Evolutionary conservation across 1,140 invertebrate species (phyloP).

Genomic region (Anoplophora glabripennis): DNA sequence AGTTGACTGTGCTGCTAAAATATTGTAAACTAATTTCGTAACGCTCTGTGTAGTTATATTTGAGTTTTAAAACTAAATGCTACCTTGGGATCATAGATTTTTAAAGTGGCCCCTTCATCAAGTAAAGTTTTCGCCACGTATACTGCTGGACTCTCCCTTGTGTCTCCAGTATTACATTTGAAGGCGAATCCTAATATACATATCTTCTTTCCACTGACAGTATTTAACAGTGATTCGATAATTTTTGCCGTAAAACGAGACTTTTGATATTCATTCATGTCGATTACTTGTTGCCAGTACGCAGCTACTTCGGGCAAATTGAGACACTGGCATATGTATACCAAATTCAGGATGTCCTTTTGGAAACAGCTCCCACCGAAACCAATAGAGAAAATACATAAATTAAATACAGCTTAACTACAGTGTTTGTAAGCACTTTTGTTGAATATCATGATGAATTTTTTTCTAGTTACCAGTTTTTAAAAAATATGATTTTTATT

Average conservation of each 20-base stretch:
- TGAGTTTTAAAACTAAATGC: not conserved
- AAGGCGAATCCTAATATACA: constrained; percentile 97
- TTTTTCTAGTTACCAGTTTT: too few species aligned
- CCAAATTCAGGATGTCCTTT: constrained; percentile 97
- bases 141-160: constrained; percentile 95
- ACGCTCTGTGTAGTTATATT: too few species aligned
- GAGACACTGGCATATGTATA: constrained; percentile 95
- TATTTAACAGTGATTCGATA: constrained; percentile 93
- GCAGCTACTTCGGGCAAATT: constrained; percentile 94
- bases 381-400: constrained; percentile 53
- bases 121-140: constrained; percentile 88
- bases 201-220: constrained; percentile 93
- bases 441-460: too few species aligned
- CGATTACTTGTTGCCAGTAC: constrained; percentile 98
- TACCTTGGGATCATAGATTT: constrained; percentile 98
- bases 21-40: too few species aligned
- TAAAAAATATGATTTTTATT: too few species aligned
- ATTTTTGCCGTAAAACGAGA: constrained; percentile 90
- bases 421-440: too few species aligned
- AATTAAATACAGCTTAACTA: not conserved
- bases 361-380: constrained; percentile 99
- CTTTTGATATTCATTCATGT: constrained; percentile 97
- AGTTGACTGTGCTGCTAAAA: too few species aligned
- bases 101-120: constrained; percentile 91
- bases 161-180: constrained; percentile 99